Evolutionary conservation across 2,113 vertebrate species (phyloP), one percentile per base, ranked within the genome.

Genomic region (Coptodon bakossiorum): DNA sequence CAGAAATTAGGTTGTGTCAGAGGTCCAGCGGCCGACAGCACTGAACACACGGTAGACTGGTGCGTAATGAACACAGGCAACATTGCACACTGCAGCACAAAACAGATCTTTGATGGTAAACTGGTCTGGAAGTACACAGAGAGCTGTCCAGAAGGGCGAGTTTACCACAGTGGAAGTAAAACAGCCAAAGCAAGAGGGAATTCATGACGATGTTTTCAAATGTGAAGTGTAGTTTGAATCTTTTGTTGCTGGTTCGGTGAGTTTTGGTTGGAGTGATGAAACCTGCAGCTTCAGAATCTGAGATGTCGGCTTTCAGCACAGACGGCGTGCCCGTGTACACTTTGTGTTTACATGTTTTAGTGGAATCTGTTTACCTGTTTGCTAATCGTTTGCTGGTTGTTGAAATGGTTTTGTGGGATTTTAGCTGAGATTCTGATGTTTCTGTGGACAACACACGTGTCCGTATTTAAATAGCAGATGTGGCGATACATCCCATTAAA

Each of bases 141-240:
- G 1, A 24, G 54, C 22, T 27, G 12, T 0, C 0, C 54, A 27
- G 54, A 0, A 57, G 22, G 3, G 54, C 2, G 1, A 27, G 13
- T 27, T 56, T 14, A 27, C 7, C 54, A 27, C 54, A 56, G 54
- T 27, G 53, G 13, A 48, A 48, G 43, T 1, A 16, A 0, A 0
- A 57, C 22, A 27, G 54, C 54, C 22, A 27, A 57, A 57, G 54
- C 24, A 27, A 14, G 27, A 5, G 54, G 54, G 12, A 57, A 57
- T 0, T 57, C 13, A 57, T 59, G 56, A 59, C 24, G 13, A 59
- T 59, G 56, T 3, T 57, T 16, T 29, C 7, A 57, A 57, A 29
- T 29, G 13, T 29, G 24, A 36, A 36, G 34, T 7, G 7, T 8
- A 36, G 7, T 36, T 36, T 8, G 7, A 3, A 36, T 8, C 34